Conservation (phyloP, 2,113 vertebrate species). For the Ascaphus truei region DNA sequence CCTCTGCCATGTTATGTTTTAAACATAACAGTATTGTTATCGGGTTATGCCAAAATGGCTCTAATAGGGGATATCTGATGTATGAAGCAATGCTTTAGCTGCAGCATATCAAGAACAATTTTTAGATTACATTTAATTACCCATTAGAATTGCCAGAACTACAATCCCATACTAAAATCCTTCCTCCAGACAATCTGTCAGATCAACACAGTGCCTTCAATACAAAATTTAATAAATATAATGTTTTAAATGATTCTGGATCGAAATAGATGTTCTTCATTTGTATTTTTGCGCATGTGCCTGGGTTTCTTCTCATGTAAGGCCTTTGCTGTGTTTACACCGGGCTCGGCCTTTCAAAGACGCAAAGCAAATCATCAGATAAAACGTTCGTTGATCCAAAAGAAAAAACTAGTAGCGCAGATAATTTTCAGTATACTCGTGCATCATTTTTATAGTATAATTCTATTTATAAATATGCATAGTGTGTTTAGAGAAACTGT, state of each 20-base stretch:
- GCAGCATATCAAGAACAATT: constrained; percentile 27
- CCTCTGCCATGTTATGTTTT: constrained; percentile 3
- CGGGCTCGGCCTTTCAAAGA: not conserved
- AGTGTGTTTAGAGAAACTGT: too few species aligned
- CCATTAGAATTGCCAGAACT: not conserved
- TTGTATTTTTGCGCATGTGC: not conserved
- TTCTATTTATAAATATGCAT: too few species aligned
- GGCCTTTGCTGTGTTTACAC: not conserved
- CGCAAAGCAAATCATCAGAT: too few species aligned
- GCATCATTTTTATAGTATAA: too few species aligned
- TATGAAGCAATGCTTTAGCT: constrained; percentile 19
- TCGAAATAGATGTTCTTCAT: not conserved
- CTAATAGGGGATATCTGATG: not conserved
- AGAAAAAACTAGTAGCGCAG: too few species aligned
- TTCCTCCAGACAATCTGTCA: constrained; percentile 21
- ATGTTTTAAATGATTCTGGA: constrained; percentile 3
- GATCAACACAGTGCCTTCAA: not conserved
- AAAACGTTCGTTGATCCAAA: too few species aligned
- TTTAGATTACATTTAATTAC: constrained; percentile 14
- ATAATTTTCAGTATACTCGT: too few species aligned
- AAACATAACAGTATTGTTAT: not conserved
- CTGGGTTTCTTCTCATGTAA: not conserved
- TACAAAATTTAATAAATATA: constrained; percentile 5
- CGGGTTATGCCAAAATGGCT: constrained; percentile 22
- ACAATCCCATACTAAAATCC: constrained; percentile 3